Evolutionary conservation across 2,888 invertebrate genomes (phyloP).

Genomic region (Trachelus tabidus): DNA sequence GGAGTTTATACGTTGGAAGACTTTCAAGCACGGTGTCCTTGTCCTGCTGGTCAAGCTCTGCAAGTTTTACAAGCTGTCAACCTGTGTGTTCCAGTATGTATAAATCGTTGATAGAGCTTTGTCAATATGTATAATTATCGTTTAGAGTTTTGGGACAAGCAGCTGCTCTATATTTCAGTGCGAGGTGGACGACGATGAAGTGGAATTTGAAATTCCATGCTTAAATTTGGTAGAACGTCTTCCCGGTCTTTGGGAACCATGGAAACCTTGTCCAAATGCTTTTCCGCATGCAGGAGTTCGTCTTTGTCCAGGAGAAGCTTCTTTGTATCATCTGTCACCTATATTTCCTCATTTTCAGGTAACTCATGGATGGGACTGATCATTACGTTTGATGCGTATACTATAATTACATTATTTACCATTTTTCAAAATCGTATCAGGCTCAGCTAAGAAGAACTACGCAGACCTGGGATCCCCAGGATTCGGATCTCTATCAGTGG

Average conservation of each 20-base stretch:
- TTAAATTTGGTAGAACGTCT: slow-evolving; percentile 76
- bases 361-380: slow-evolving; percentile 18
- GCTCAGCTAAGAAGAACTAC: slow-evolving; percentile 71
- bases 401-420: not conserved
- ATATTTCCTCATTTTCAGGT: slow-evolving; percentile 78
- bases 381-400: too few relatives aligned
- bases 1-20: slow-evolving; percentile 80
- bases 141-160: not conserved
- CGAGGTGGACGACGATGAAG: slow-evolving; percentile 75
- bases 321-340: slow-evolving; percentile 73
- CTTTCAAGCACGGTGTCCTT: slow-evolving; percentile 78
- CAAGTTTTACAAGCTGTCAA: slow-evolving; percentile 78
- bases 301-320: slow-evolving; percentile 70
- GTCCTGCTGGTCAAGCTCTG: slow-evolving; percentile 76
- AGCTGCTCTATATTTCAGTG: slow-evolving; percentile 65
- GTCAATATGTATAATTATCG: not conserved
- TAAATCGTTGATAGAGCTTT: not conserved
- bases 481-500: slow-evolving; percentile 80
- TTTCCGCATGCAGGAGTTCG: slow-evolving; percentile 75
- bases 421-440: slow-evolving; percentile 52
- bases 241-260: slow-evolving; percentile 76
- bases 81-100: slow-evolving; percentile 72
- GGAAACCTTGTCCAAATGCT: slow-evolving; percentile 66
- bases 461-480: slow-evolving; percentile 68
- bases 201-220: slow-evolving; percentile 82